Percentiles rank a stretch among this genome's conserved stretches.
Evolutionary conservation across 92 coral and sea anemone genomes (phyloP).

Genomic region (Plumapathes pennacea): DNA sequence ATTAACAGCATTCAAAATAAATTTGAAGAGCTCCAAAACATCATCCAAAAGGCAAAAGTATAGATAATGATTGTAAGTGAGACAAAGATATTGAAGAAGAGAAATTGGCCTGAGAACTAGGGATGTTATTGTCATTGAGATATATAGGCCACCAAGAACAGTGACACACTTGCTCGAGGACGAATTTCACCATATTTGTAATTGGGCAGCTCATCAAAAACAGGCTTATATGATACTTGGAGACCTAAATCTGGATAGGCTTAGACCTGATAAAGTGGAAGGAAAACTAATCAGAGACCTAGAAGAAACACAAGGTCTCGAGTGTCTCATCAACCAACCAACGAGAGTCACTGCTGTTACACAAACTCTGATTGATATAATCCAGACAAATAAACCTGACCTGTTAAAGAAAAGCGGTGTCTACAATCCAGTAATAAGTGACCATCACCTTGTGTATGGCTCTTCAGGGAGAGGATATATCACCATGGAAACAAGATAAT

Average conservation of each 20-base stretch:
- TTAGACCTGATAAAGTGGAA: constrained; percentile 23
- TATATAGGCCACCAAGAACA: constrained; percentile 37
- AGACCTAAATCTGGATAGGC: constrained; percentile 43
- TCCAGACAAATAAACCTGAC: constrained; percentile 46
- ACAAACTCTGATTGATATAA: constrained; percentile 47
- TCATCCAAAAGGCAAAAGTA: constrained; percentile 5
- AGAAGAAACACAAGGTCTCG: constrained; percentile 36
- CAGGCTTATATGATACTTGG: constrained; percentile 19
- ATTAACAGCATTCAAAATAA: constrained; percentile 28
- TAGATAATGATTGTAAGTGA: constrained; percentile 6
- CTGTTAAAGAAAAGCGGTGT: constrained; percentile 21
- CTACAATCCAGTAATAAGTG: constrained; percentile 55
- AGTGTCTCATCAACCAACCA: constrained; percentile 34
- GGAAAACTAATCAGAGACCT: constrained; percentile 39
- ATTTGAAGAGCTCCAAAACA: constrained; percentile 6
- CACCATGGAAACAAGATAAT: background rate
- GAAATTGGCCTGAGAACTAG: constrained; percentile 11
- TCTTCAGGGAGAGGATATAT: no score
- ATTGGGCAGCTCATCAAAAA: constrained; percentile 30
- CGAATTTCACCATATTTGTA: constrained; percentile 35
- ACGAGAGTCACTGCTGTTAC: constrained; percentile 31
- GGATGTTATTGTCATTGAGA: constrained; percentile 12
- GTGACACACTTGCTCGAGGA: constrained; percentile 25
- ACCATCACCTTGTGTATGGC: constrained; percentile 54
- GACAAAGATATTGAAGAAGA: no score